Conservation (phyloP, 2,113 vertebrate species). For the Pygoscelis adeliae region DNA sequence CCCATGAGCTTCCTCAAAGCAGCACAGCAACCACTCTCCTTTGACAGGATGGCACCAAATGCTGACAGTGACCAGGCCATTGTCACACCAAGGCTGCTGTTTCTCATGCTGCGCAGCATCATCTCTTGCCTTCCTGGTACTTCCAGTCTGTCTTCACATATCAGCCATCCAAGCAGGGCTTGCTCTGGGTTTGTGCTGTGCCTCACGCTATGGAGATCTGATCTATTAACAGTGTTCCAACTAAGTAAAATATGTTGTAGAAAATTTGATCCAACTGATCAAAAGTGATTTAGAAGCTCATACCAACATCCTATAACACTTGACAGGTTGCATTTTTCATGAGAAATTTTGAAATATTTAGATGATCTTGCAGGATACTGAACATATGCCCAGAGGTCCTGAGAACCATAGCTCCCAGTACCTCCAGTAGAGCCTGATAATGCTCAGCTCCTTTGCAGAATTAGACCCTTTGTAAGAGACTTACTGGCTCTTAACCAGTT, state of each 20-base stretch:
- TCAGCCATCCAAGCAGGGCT: background rate
- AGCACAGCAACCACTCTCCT: background rate
- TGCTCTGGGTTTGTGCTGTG: background rate
- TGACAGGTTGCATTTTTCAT: background rate
- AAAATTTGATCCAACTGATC: background rate
- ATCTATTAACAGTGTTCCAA: background rate
- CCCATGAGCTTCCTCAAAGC: fast-evolving
- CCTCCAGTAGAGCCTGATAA: background rate
- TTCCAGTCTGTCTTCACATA: background rate
- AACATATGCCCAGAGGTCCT: background rate
- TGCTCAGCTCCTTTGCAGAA: background rate
- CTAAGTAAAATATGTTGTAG: background rate
- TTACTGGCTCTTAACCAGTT: background rate
- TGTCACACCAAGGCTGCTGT: background rate
- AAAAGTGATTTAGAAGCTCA: background rate
- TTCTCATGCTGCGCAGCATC: background rate
- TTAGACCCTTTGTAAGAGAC: background rate
- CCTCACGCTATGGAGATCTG: background rate
- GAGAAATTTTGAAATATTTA: background rate
- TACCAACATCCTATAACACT: background rate
- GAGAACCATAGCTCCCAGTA: background rate
- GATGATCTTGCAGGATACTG: background rate
- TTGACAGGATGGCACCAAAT: background rate
- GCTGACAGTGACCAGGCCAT: background rate
- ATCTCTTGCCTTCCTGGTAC: background rate